These are phyloP conservation scores for Bembecia ichneumoniformis DNA, from an alignment of 2,888 invertebrate species.

Conservation along the genomic window DNA sequence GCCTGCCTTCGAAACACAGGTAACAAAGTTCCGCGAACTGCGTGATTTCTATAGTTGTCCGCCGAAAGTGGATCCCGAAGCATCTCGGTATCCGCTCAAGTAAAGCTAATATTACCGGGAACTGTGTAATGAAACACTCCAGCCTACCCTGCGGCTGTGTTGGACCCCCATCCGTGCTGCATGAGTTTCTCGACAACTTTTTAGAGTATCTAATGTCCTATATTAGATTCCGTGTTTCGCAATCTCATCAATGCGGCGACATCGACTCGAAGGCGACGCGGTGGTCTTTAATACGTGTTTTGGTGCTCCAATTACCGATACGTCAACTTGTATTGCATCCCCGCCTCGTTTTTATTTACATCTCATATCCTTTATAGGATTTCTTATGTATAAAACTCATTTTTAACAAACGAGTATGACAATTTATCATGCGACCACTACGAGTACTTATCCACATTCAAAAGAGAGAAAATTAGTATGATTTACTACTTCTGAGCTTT, in stretches of 20 bases:
- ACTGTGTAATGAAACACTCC: constrained; percentile 51
- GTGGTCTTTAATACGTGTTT: constrained; percentile 42
- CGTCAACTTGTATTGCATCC: constrained; percentile 29
- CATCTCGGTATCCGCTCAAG: constrained; percentile 35
- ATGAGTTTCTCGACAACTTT: constrained; percentile 24
- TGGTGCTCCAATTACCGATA: constrained; percentile 31
- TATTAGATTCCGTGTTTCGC: constrained; percentile 20
- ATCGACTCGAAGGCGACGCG: constrained; percentile 28
- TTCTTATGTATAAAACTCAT: constrained; percentile 7
- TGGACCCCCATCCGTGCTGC: constrained; percentile 23
- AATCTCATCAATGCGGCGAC: constrained; percentile 15
- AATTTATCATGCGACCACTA: neutral
- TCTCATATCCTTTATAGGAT: constrained; percentile 11
- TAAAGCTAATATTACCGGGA: constrained; percentile 49
- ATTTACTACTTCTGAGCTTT: constrained; percentile 6
- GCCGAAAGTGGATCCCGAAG: constrained; percentile 53
- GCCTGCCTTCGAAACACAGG: constrained; percentile 64
- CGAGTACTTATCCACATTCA: constrained; percentile 1
- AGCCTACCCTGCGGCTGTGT: constrained; percentile 21
- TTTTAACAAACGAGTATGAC: neutral
- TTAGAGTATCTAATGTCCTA: constrained; percentile 36
- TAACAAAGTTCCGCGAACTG: constrained; percentile 72
- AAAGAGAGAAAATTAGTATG: constrained; percentile 5
- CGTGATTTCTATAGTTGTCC: constrained; percentile 68
- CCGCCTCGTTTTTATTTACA: constrained; percentile 38